Evolutionary conservation across 2,113 vertebrate genomes (phyloP).

Genomic region (Cyanoramphus novaezelandiae): DNA sequence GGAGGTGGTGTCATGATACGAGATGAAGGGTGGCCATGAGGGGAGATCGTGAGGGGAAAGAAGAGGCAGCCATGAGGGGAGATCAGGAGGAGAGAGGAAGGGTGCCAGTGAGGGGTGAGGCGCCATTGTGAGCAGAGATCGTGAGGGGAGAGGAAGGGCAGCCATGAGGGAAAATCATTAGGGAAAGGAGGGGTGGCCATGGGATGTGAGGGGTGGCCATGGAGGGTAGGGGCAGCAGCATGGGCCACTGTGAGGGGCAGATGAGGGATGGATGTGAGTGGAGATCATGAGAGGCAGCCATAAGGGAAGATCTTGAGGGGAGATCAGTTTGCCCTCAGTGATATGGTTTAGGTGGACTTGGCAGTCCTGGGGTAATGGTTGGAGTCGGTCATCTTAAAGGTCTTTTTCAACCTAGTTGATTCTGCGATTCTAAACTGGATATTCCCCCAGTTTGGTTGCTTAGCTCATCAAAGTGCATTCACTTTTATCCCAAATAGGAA

Average conservation of each 20-base stretch:
- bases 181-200: background rate
- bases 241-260: background rate
- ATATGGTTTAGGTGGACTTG: background rate
- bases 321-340: background rate
- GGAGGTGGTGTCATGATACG: background rate
- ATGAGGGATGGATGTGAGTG: background rate
- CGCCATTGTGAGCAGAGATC: background rate
- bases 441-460: conserved; percentile 49
- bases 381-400: background rate
- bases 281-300: background rate
- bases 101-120: too few relatives aligned
- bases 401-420: background rate
- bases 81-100: too few relatives aligned
- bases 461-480: conserved; percentile 26
- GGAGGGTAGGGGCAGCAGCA: background rate
- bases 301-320: background rate
- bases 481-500: conserved; percentile 28
- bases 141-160: background rate
- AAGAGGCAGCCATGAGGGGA: too few relatives aligned
- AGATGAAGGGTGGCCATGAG: background rate
- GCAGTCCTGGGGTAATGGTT: background rate
- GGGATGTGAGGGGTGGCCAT: background rate
- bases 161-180: background rate
- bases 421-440: conserved; percentile 14
- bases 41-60: too few relatives aligned